Percentiles rank a stretch among this genome's conserved stretches.
Conservation (phyloP, 92 coral and sea anemone genomes). For the Epizoanthus ramosus region DNA sequence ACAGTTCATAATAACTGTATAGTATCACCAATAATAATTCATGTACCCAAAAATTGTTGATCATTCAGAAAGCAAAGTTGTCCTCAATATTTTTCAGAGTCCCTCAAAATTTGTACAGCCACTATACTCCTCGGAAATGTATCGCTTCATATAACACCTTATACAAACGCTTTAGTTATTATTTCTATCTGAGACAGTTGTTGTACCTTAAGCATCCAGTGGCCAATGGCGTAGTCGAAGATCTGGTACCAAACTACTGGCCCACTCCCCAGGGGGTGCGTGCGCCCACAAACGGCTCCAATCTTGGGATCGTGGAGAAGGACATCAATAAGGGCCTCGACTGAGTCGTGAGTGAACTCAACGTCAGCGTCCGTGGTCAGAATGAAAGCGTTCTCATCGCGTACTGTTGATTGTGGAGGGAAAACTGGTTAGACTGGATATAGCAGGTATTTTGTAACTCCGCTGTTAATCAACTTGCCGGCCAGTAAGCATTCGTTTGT, state of each 20-base stretch:
- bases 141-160: neutral
- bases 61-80: neutral
- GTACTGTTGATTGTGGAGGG: conserved; percentile 43
- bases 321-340: conserved; percentile 91
- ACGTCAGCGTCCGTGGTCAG: conserved; percentile 98
- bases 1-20: neutral
- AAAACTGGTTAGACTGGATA: too few species aligned
- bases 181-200: neutral
- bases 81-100: neutral
- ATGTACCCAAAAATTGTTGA: too few species aligned
- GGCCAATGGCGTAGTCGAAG: conserved; percentile 98
- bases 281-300: conserved; percentile 96
- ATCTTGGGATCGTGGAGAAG: conserved; percentile 82
- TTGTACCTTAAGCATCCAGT: conserved; percentile 95
- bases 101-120: neutral
- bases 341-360: conserved; percentile 88
- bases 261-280: conserved; percentile 93
- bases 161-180: too few species aligned
- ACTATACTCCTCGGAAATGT: neutral
- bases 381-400: conserved; percentile 92
- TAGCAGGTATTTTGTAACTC: too few species aligned
- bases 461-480: too few species aligned
- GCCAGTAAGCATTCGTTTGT: too few species aligned
- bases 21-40: neutral
- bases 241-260: conserved; percentile 97